Evolutionary conservation across 2,888 invertebrate species (phyloP).

Genomic region (Galerucella pusilla): DNA sequence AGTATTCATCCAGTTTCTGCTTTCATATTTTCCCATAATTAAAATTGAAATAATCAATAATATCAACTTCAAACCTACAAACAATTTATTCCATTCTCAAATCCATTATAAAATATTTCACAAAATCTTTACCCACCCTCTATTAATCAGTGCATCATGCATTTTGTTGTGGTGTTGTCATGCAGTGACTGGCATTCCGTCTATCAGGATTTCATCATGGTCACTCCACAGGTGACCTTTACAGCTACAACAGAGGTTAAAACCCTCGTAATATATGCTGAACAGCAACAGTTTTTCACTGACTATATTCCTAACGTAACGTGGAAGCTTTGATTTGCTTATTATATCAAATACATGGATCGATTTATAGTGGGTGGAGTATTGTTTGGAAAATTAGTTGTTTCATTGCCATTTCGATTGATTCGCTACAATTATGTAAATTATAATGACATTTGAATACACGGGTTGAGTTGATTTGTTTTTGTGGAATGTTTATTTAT

Average conservation of each 20-base stretch:
- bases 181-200: conserved; percentile 19
- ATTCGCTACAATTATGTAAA: too few species aligned
- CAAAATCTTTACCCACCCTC: not conserved
- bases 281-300: conserved; percentile 30
- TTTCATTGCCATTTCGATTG: too few species aligned
- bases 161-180: conserved; percentile 11
- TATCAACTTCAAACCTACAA: too few species aligned
- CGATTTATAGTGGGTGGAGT: too few species aligned
- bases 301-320: not conserved
- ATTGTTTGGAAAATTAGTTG: too few species aligned
- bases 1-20: too few species aligned
- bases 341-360: not conserved
- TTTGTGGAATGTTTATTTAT: too few species aligned
- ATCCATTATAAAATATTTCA: not conserved
- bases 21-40: too few species aligned
- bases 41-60: too few species aligned
- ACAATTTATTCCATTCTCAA: too few species aligned
- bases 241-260: conserved; percentile 6
- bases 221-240: conserved; percentile 35
- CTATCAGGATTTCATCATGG: conserved; percentile 18
- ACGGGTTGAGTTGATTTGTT: too few species aligned
- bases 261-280: conserved; percentile 1
- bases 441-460: too few species aligned
- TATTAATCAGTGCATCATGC: conserved; percentile 33
- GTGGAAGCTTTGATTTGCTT: not conserved